phyloP scores from a whole-genome alignment of 2,888 invertebrate genomes.

The Silvanus unidentatus region DNA sequence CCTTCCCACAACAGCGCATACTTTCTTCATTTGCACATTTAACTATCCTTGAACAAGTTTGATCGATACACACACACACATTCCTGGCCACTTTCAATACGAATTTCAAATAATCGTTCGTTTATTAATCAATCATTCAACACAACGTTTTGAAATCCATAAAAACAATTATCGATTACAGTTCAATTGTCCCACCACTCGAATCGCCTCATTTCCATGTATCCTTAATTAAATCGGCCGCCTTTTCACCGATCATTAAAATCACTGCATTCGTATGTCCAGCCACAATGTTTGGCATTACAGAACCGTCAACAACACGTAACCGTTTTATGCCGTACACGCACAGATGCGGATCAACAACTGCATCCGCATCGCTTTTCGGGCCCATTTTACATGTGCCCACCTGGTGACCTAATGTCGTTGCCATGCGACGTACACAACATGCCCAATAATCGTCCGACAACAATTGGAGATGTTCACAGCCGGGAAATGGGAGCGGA shows the following conservation, averaged over 20 bases:
- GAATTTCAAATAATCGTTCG: too few relatives aligned
- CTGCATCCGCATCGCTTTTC: conserved; percentile 40
- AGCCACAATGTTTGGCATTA: conserved; percentile 53
- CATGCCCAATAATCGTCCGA: conserved; percentile 72
- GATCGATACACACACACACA: conserved; percentile 11
- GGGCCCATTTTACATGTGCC: conserved; percentile 52
- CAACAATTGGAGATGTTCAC: conserved; percentile 55
- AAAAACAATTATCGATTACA: not conserved
- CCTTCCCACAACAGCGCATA: too few relatives aligned
- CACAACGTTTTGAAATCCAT: too few relatives aligned
- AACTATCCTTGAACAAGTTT: conserved; percentile 14
- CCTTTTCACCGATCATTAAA: conserved; percentile 57
- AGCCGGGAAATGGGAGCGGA: conserved; percentile 60
- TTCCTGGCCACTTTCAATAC: not conserved
- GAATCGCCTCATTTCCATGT: too few relatives aligned
- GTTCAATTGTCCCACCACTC: too few relatives aligned
- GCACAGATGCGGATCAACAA: conserved; percentile 47
- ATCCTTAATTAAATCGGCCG: conserved; percentile 51
- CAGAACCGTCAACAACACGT: conserved; percentile 54
- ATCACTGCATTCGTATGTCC: conserved; percentile 54
- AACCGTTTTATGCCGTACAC: conserved; percentile 51
- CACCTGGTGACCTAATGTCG: conserved; percentile 64
- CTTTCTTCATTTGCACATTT: too few relatives aligned
- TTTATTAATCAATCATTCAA: too few relatives aligned
- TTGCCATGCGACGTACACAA: conserved; percentile 62